These are phyloP conservation scores for Atta texana DNA, from an alignment of 1,140 invertebrate species.

Conservation along the genomic window DNA sequence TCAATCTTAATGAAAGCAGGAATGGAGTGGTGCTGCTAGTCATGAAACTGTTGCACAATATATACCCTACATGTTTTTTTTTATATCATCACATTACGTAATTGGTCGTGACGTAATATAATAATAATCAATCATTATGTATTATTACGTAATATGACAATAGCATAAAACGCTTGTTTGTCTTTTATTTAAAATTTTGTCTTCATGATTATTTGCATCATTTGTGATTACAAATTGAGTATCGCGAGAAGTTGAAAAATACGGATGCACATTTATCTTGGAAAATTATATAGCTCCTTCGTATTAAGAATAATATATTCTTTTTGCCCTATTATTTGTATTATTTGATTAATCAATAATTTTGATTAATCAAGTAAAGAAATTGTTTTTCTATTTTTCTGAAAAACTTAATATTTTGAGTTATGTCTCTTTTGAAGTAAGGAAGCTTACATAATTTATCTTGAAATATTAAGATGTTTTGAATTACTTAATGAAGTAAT, in stretches of 20 bases:
- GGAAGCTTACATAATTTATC: not conserved
- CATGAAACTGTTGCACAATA: not conserved
- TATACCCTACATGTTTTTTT: not conserved
- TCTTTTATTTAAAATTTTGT: not conserved
- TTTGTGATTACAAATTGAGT: not conserved
- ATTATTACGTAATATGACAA: not conserved
- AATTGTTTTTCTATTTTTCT: too few relatives aligned
- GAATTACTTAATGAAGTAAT: conserved; percentile 10
- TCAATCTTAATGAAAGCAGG: not conserved
- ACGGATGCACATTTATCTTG: not conserved
- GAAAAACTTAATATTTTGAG: too few relatives aligned
- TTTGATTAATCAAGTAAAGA: too few relatives aligned
- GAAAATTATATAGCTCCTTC: not conserved
- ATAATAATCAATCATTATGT: not conserved
- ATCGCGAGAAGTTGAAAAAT: not conserved
- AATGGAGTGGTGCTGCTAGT: not conserved
- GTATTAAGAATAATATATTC: too few relatives aligned
- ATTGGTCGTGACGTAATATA: not conserved
- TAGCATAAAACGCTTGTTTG: not conserved
- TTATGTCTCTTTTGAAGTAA: too few relatives aligned
- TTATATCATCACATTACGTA: not conserved
- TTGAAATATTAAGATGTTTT: not conserved
- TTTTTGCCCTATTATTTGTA: too few relatives aligned
- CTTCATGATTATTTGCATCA: not conserved
- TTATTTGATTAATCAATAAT: too few relatives aligned